Evolutionary conservation across 2,797 vertebrate genomes (phyloP).

Genomic region (Schizothorax lantsangensis): DNA sequence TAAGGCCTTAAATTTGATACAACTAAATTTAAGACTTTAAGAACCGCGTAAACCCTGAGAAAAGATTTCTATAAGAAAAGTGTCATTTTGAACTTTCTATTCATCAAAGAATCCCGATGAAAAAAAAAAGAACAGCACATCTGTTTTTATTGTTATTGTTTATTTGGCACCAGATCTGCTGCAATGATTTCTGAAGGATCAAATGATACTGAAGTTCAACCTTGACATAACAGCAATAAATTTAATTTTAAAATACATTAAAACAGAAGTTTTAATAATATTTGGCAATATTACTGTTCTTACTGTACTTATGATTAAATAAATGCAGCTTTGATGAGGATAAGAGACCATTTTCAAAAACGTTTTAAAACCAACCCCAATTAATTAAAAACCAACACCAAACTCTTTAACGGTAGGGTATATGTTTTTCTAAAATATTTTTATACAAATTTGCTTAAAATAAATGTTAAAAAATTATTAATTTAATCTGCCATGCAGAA

Average conservation of each 20-base stretch:
- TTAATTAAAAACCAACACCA: neutral
- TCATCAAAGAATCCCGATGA: neutral
- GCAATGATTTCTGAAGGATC: neutral
- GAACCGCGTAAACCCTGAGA: too few species aligned
- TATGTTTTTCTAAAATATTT: neutral
- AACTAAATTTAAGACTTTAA: too few species aligned
- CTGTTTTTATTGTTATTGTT: neutral
- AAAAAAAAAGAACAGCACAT: neutral
- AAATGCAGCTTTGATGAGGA: neutral
- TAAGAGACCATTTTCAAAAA: neutral
- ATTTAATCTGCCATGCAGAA: neutral
- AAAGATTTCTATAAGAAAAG: too few species aligned
- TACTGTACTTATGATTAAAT: neutral
- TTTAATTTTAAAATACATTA: too few species aligned
- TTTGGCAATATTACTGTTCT: neutral
- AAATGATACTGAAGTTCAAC: neutral
- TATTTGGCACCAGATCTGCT: too few species aligned
- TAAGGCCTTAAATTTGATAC: too few species aligned
- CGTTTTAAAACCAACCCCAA: too few species aligned
- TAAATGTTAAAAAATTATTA: too few species aligned
- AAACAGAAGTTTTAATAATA: neutral
- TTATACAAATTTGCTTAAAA: neutral
- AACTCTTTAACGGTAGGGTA: neutral
- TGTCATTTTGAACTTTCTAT: neutral
- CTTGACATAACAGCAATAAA: neutral